Evolutionary conservation across 2,888 invertebrate genomes (phyloP), one percentile per base, ranked within the genome.

Genomic region (Erannis defoliaria): DNA sequence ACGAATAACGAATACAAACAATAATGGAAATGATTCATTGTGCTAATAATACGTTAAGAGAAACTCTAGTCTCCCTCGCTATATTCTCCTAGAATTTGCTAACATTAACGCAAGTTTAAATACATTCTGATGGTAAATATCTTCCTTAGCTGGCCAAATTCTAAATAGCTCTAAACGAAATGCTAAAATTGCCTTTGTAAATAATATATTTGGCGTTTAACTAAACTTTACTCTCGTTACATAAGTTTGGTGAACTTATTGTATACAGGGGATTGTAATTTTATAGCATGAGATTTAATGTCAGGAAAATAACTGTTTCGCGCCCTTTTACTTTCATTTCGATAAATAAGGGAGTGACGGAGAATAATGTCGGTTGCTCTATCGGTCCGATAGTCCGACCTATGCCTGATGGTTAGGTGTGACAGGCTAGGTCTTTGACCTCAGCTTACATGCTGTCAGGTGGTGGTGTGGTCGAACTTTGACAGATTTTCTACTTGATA

Each of bases 11-110:
- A 86, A 89, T 78, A 76, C 80, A 77, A 74, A 77, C 77, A 77
- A 76, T 77, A 84, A 84, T 81, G 80, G 76, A 81, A 82, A 80
- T 78, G 75, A 82, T 82, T 80, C 80, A 91, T 92, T 92, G 91
- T 92, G 91, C 91, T 91, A 92, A 85, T 83, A 83, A 85, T 86
- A 89, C 80, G 78, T 76, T 78, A 77, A 78, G 77, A 81, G 82
- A 78, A 64, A 72, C 77, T 73, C n/a, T 14, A 54, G 64, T 19
- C 64, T 64, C 73, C 71, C 78, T 71, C 69, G 67, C 78, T 77
- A 81, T 19, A 76, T 70, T 77, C 76, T 60, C 70, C 80, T 81
- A 84, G 75, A 78, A 81, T 77, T 81, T 75, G 75, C 83, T 82
- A 81, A 74, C 60, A 74, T 77, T 77, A 67, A 73, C 71, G 73